Evolutionary conservation across 2,888 invertebrate species (phyloP).

Genomic region (Erebia palarica): DNA sequence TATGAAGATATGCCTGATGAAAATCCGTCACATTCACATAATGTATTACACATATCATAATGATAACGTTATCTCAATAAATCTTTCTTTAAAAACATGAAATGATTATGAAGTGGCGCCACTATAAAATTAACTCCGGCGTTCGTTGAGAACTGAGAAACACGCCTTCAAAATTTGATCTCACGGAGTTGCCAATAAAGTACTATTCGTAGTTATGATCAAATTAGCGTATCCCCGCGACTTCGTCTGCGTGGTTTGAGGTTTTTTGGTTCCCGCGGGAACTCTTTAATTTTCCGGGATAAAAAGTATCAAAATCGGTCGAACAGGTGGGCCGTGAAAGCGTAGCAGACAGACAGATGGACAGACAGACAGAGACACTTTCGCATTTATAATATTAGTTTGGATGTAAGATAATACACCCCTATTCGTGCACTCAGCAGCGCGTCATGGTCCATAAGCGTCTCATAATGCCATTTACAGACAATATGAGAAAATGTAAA

Average conservation of each 20-base stretch:
- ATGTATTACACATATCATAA: neutral
- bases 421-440: slow-evolving; percentile 24
- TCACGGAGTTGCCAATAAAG: slow-evolving; percentile 35
- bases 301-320: no score
- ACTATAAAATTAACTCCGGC: slow-evolving; percentile 27
- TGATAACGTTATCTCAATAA: slow-evolving; percentile 17
- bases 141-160: slow-evolving; percentile 22
- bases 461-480: slow-evolving; percentile 35
- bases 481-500: slow-evolving; percentile 35
- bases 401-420: slow-evolving; percentile 25
- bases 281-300: no score
- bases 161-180: slow-evolving; percentile 36
- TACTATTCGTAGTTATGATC: slow-evolving; percentile 43
- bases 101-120: slow-evolving; percentile 28
- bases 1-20: neutral
- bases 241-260: no score
- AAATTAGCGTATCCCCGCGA: no score
- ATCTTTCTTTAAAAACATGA: slow-evolving; percentile 22
- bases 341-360: no score
- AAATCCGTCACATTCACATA: slow-evolving; percentile 9
- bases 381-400: no score
- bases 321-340: no score
- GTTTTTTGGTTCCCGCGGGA: no score
- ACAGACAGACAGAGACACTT: no score
- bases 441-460: slow-evolving; percentile 33